Evolutionary conservation across 2,113 vertebrate species (phyloP), one percentile per base, ranked within the genome.

Genomic region (Muntiacus muntjak): DNA sequence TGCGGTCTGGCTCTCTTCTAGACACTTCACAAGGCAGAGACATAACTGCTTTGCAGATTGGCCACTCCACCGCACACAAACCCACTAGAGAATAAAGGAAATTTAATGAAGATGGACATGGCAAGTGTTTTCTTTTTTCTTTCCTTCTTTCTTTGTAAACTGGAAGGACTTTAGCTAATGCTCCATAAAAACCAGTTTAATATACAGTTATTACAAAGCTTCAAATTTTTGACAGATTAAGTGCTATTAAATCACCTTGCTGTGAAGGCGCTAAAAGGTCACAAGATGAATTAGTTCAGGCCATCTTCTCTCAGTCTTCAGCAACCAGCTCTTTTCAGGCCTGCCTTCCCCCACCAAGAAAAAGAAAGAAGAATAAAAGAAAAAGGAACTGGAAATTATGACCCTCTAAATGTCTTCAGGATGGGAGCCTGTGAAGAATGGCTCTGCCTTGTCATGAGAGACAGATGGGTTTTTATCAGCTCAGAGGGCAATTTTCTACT

Each of bases 161-260:
- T 98, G 98, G 94, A 98, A 98, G 95, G 97, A 98, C 97, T 98
- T 99, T 98, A 97, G 97, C 98, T 98, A 99, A 99, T 99, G 98
- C 98, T 97, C 98, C 98, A 98, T 98, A 98, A 99, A 99, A 99
- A 98, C 89, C 76, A 91, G 94, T 97, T 99, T 99, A 99, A 99
- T 99, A 99, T 99, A 99, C 98, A 98, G 98, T 99, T 99, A 99
- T 98, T 99, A 98, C 98, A 99, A 99, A 98, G 98, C 98, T 98
- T 99, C 98, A 99, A 97, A 98, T 98, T 99, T 98, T 98, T 99
- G 99, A 99, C 99, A 99, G 98, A 99, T 99, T 99, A 99, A 99
- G 99, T 99, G 99, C 98, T 99, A 98, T 99, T 99, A 99, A 99
- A 99, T 99, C 99, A 99, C 98, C 98, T 99, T 98, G 89, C 98